These are phyloP conservation scores for Acanthopagrus latus DNA, from an alignment of 2,797 vertebrate genomes.

Conservation along the genomic window DNA sequence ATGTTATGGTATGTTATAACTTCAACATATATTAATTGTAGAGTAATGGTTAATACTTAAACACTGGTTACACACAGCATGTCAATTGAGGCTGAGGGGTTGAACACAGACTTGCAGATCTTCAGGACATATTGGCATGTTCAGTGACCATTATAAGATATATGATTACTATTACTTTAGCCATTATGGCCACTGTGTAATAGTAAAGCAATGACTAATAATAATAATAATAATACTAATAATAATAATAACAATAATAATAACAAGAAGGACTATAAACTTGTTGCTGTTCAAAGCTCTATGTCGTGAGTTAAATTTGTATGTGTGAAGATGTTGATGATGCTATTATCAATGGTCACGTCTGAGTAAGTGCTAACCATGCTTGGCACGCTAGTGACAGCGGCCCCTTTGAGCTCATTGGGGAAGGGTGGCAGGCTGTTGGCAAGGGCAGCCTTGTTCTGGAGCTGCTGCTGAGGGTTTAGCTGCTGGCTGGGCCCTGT, in stretches of 20 bases:
- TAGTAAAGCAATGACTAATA: not conserved
- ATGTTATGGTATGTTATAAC: too few relatives aligned
- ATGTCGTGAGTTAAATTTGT: not conserved
- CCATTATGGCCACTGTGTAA: not conserved
- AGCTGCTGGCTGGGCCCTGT: conserved; percentile 89
- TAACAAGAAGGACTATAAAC: not conserved
- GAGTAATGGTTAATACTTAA: not conserved
- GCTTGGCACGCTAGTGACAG: conserved; percentile 90
- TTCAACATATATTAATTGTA: not conserved
- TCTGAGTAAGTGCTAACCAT: conserved; percentile 88
- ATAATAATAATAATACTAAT: not conserved
- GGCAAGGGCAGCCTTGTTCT: conserved; percentile 91
- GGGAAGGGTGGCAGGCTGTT: conserved; percentile 94
- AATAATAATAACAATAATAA: not conserved
- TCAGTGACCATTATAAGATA: not conserved
- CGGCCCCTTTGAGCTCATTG: conserved; percentile 92
- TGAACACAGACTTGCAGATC: not conserved
- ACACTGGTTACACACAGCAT: not conserved
- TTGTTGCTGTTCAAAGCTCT: not conserved
- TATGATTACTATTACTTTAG: not conserved
- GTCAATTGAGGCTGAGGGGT: not conserved
- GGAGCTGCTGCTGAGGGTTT: conserved; percentile 89
- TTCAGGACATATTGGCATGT: not conserved
- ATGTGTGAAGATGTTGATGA: not conserved
- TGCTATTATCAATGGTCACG: not conserved